These are phyloP conservation scores for Apotomis turbidana DNA, from an alignment of 2,888 invertebrate species.

Conservation along the genomic window DNA sequence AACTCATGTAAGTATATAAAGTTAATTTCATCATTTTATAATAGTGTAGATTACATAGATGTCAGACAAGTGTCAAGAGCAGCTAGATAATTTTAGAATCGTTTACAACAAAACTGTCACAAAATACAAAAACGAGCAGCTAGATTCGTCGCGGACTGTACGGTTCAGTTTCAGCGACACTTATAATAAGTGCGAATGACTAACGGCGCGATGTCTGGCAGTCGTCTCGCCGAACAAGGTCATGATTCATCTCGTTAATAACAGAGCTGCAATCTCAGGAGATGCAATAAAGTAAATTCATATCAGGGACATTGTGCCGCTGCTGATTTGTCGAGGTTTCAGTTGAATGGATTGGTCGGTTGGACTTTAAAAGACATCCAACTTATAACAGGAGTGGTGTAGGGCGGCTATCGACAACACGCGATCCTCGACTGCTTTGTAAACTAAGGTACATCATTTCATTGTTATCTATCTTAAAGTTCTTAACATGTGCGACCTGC, in stretches of 20 bases:
- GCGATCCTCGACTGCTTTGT: no score
- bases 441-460: no score
- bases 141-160: conserved; percentile 14
- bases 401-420: no score
- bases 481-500: no score
- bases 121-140: neutral
- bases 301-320: neutral
- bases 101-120: neutral
- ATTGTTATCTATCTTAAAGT: no score
- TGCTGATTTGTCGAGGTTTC: neutral
- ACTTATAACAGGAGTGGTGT: no score
- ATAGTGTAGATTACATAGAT: no score
- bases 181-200: conserved; percentile 25
- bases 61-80: no score
- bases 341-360: neutral
- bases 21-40: no score
- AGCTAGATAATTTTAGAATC: no score
- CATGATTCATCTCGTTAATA: conserved; percentile 44
- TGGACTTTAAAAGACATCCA: no score
- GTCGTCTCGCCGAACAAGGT: conserved; percentile 52
- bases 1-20: no score
- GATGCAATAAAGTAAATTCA: conserved; percentile 21
- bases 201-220: conserved; percentile 46
- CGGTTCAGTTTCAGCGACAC: conserved; percentile 20
- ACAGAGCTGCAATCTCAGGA: conserved; percentile 23